Evolutionary conservation across 2,888 invertebrate species (phyloP).

Genomic region (Andrena praecox): DNA sequence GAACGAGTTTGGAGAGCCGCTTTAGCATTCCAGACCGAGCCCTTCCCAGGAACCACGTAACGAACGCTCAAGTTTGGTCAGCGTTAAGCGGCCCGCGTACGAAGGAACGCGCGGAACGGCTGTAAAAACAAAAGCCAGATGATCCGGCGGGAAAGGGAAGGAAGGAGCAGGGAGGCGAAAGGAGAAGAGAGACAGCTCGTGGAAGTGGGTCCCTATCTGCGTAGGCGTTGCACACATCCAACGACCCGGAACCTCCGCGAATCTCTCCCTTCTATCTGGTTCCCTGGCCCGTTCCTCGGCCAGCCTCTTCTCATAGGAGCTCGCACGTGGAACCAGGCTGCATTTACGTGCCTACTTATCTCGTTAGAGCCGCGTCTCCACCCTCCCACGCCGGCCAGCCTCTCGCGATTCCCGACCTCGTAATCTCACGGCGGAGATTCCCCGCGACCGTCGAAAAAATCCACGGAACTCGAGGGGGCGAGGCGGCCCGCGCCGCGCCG

Average conservation of each 20-base stretch:
- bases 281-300: constrained; percentile 63
- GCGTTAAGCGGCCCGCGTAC: constrained; percentile 11
- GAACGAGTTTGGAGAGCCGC: neutral
- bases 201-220: constrained; percentile 68
- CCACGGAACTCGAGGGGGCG: constrained; percentile 35
- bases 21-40: neutral
- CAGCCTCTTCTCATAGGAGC: constrained; percentile 61
- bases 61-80: neutral
- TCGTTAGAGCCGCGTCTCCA: constrained; percentile 70
- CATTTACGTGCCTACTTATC: constrained; percentile 73
- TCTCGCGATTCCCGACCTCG: constrained; percentile 65
- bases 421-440: constrained; percentile 59
- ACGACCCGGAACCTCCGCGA: constrained; percentile 78
- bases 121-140: constrained; percentile 34
- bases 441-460: constrained; percentile 36
- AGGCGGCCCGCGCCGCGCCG: constrained; percentile 13
- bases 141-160: neutral
- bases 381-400: constrained; percentile 67
- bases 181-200: constrained; percentile 38
- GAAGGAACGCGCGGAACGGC: constrained; percentile 28
- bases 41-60: constrained; percentile 9
- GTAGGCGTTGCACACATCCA: constrained; percentile 77
- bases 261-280: constrained; percentile 69
- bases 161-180: constrained; percentile 2
- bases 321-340: constrained; percentile 53